phyloP scores from a whole-genome alignment of 2,888 invertebrate species.

The Nebria brevicollis region DNA sequence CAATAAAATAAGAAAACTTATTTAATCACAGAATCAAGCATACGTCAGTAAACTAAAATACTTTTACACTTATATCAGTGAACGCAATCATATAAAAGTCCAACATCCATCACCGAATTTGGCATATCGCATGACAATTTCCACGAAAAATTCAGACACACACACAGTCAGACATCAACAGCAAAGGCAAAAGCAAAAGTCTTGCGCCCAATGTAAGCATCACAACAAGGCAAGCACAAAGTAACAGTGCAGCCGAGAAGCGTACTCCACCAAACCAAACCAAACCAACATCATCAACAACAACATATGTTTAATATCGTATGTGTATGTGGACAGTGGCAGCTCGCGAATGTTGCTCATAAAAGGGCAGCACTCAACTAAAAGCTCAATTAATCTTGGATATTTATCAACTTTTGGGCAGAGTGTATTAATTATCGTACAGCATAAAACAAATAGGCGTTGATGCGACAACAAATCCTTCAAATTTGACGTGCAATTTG shows the following conservation, averaged over 20 bases:
- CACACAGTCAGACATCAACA: neutral
- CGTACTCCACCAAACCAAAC: neutral
- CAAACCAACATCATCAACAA: neutral
- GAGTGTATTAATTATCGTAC: too few relatives aligned
- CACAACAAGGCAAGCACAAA: neutral
- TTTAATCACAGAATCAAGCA: too few relatives aligned
- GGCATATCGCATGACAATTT: neutral
- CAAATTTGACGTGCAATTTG: too few relatives aligned
- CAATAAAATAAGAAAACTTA: too few relatives aligned
- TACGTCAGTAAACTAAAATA: neutral
- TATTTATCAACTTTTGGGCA: too few relatives aligned
- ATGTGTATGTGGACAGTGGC: neutral
- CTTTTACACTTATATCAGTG: neutral
- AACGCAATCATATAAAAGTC: neutral
- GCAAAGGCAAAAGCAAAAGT: neutral
- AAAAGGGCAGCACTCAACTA: neutral
- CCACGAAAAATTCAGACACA: neutral
- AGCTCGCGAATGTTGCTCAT: neutral
- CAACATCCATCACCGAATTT: neutral
- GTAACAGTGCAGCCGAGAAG: neutral
- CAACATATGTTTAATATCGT: neutral
- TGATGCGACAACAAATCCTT: too few relatives aligned
- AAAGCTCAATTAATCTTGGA: neutral
- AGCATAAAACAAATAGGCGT: too few relatives aligned
- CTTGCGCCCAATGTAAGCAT: neutral